Base-by-base conservation (phyloP, 2,113 vertebrate genomes). In the Oncorhynchus kisutch region DNA sequence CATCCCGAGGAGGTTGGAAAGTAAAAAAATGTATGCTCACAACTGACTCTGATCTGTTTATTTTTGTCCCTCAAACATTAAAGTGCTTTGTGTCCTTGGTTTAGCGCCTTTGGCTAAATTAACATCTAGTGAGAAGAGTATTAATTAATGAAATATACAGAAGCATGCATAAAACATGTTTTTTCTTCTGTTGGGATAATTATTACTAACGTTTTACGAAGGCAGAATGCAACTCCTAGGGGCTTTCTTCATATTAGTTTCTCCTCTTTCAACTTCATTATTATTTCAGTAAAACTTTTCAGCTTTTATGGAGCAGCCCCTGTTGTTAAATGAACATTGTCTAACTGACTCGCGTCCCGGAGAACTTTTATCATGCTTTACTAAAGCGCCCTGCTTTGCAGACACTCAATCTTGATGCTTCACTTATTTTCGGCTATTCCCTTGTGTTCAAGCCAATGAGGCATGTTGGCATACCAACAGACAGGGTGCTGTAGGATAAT, bases 51-150 rank as follows among this genome's bases (percentile, higher is more conserved):
- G 66, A 67, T 67, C 66, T 34, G 29, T 70, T 72, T 71, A n/a
- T 57, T 78, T 83, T 71, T 73, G 57, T 60, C 70, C 60, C 29
- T 71, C 6, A 57, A 68, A 68, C 68, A 76, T 81, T 81, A 83
- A 81, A 74, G 69, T 20, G 57, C 65, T 22, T 48, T 72, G 7
- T 73, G 67, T 77, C 27, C 57, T 73, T 68, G 49, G 34, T 74
- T 73, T 51, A 67, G 60, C n/a, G 59, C 34, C 75, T 57, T 49
- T 57, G 25, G 75, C 75, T 74, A 54, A 67, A 74, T 70, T 22
- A 70, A 39, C 31, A 71, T 68, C n/a, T 66, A 73, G 29, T 49
- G 73, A 48, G 29, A 18, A 20, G 45, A 16, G 49, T 7, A 51
- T 39, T 6, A 34, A 71, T 48, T 14, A 73, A 76, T 84, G 71